Evolutionary conservation across 2,113 vertebrate species (phyloP).

Genomic region (Centropus bengalensis): DNA sequence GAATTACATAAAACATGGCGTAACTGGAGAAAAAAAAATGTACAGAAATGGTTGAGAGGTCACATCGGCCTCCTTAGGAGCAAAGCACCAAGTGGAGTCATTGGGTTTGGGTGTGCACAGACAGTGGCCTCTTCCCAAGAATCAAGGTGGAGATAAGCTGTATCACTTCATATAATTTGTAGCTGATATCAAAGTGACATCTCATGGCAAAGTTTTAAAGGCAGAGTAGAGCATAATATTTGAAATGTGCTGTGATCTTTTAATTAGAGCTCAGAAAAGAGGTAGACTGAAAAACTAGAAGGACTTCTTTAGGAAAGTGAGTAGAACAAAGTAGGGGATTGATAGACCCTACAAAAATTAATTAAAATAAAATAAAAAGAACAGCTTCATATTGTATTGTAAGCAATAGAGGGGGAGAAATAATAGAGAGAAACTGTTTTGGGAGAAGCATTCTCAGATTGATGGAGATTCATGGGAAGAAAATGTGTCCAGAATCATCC

Average conservation of each 20-base stretch:
- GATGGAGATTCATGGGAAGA: neutral
- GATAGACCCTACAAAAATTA: neutral
- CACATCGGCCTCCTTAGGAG: neutral
- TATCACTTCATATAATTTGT: neutral
- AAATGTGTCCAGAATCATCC: neutral
- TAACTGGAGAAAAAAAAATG: neutral
- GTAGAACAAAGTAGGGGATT: neutral
- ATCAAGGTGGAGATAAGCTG: neutral
- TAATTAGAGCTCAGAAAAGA: neutral
- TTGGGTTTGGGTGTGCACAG: neutral
- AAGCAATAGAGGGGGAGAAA: neutral
- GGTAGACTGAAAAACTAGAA: neutral
- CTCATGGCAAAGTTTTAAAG: neutral
- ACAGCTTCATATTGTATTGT: neutral
- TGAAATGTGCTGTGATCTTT: neutral
- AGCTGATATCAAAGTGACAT: neutral
- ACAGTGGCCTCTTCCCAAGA: neutral
- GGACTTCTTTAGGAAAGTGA: neutral
- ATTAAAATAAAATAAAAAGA: neutral
- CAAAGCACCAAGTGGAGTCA: fast-evolving
- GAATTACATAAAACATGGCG: neutral
- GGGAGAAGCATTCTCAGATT: neutral
- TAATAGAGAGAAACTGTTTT: neutral
- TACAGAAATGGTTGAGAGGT: neutral
- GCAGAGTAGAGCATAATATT: neutral